These are phyloP conservation scores for Teleopsis dalmanni DNA, from an alignment of 1,140 invertebrate genomes.

Conservation along the genomic window DNA sequence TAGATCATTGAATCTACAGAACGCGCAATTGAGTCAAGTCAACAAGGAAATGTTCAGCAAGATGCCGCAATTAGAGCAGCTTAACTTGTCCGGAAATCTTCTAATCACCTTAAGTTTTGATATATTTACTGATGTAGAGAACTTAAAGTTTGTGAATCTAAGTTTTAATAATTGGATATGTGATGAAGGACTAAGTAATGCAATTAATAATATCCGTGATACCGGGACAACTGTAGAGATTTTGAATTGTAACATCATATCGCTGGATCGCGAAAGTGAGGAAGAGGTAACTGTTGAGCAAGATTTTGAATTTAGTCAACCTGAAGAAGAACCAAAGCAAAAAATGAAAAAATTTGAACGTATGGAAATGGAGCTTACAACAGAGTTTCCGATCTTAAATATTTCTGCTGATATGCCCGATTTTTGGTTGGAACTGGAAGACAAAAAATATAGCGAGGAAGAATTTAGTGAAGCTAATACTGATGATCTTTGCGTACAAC, in stretches of 20 bases:
- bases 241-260: too few species aligned
- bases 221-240: too few species aligned
- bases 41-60: slow-evolving; percentile 17
- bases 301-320: neutral
- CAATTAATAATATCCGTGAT: too few species aligned
- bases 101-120: slow-evolving; percentile 25
- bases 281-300: too few species aligned
- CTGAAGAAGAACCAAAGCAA: neutral
- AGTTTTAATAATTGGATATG: slow-evolving; percentile 35
- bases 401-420: too few species aligned
- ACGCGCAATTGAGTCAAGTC: slow-evolving; percentile 33
- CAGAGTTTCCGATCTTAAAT: too few species aligned
- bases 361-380: slow-evolving; percentile 14
- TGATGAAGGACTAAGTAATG: slow-evolving; percentile 22
- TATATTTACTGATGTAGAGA: slow-evolving; percentile 17
- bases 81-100: slow-evolving; percentile 35
- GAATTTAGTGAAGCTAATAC: neutral
- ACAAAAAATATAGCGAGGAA: neutral
- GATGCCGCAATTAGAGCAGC: slow-evolving; percentile 24
- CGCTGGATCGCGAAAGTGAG: too few species aligned
- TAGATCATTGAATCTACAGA: slow-evolving; percentile 27
- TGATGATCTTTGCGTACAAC: too few species aligned
- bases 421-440: neutral
- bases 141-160: slow-evolving; percentile 25
- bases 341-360: slow-evolving; percentile 16